Evolutionary conservation across 2,888 invertebrate genomes (phyloP).

Genomic region (Temnothorax unifasciatus): DNA sequence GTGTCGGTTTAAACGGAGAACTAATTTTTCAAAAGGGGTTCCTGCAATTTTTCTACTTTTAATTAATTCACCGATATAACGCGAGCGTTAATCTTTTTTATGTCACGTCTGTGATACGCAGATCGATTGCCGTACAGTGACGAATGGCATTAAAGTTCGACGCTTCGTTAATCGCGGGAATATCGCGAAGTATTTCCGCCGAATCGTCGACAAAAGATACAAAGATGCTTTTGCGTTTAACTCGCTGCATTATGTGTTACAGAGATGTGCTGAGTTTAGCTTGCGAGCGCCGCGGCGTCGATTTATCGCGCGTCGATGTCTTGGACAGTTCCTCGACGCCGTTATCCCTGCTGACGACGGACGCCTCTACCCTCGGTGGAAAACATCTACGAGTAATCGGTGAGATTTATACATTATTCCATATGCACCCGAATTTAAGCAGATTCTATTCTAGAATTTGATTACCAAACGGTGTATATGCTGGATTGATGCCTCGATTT

Average conservation of each 20-base stretch:
- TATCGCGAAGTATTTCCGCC: not conserved
- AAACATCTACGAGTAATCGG: slow-evolving; percentile 90
- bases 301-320: slow-evolving; percentile 89
- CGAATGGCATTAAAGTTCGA: not conserved
- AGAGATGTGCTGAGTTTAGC: slow-evolving; percentile 90
- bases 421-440: slow-evolving; percentile 4
- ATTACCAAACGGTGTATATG: not conserved
- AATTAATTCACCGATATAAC: slow-evolving; percentile 17
- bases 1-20: not conserved
- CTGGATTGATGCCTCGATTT: not conserved
- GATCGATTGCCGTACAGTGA: not conserved
- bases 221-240: not conserved
- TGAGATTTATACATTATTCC: slow-evolving; percentile 80
- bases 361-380: slow-evolving; percentile 90
- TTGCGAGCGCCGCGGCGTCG: slow-evolving; percentile 90
- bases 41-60: not conserved
- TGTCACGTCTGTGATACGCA: not conserved
- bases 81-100: not conserved
- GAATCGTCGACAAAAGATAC: not conserved
- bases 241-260: slow-evolving; percentile 64
- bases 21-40: not conserved
- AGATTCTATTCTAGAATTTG: not conserved
- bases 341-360: slow-evolving; percentile 88
- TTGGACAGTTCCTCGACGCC: slow-evolving; percentile 89
- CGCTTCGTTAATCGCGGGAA: not conserved